phyloP scores from a whole-genome alignment of 2,888 invertebrate species.

The Conomelus anceps region DNA sequence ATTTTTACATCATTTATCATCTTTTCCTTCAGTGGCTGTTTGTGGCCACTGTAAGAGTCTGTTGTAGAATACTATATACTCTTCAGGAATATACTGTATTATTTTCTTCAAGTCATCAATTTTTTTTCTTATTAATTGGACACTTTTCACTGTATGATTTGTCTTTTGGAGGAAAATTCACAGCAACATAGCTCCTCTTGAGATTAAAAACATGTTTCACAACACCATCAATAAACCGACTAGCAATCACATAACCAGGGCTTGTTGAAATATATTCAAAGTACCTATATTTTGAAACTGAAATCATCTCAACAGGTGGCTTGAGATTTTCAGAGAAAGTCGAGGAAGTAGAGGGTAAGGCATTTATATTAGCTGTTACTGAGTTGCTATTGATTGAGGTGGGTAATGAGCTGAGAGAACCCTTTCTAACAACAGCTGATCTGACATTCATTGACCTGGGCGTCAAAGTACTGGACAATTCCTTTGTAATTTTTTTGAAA shows the following conservation, averaged over 20 bases:
- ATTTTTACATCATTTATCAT: no score
- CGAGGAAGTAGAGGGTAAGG: no score
- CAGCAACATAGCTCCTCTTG: neutral
- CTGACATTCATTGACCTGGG: no score
- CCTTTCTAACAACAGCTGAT: no score
- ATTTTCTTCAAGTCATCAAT: neutral
- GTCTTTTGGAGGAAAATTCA: neutral
- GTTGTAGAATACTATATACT: neutral
- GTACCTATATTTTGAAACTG: neutral
- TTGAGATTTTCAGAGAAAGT: no score
- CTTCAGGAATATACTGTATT: neutral
- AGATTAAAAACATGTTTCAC: neutral
- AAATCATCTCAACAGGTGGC: no score
- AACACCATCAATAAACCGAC: neutral
- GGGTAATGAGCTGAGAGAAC: no score
- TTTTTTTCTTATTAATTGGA: neutral
- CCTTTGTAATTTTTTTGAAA: conserved; percentile 4
- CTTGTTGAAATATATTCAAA: neutral
- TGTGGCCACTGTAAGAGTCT: no score
- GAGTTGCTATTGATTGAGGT: no score
- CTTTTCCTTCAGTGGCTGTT: no score
- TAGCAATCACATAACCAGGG: neutral
- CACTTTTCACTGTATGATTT: neutral
- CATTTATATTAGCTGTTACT: no score
- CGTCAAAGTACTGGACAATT: no score